Evolutionary conservation across 2,113 vertebrate genomes (phyloP).

Genomic region (Eubucco bourcierii): DNA sequence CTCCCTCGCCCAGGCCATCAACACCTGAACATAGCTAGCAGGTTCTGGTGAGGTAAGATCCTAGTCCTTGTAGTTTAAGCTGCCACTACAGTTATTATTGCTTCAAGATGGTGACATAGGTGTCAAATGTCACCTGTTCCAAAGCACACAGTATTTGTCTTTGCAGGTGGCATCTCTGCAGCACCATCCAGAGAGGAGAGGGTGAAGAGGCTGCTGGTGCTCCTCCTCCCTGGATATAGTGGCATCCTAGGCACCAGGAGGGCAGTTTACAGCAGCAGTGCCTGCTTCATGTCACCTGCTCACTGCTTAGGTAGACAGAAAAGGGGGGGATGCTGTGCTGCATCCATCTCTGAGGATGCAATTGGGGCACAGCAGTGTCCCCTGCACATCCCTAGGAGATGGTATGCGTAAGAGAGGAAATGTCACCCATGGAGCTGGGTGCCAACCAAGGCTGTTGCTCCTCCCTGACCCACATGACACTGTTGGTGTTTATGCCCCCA

Average conservation of each 20-base stretch:
- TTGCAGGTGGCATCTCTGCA: neutral
- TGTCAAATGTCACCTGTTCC: neutral
- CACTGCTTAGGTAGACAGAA: rapidly evolving
- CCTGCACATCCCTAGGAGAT: neutral
- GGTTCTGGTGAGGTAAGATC: neutral
- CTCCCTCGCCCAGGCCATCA: neutral
- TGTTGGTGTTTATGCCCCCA: too few relatives aligned
- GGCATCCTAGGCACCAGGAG: neutral
- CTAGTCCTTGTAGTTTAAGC: neutral
- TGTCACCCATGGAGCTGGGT: neutral
- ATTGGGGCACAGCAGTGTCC: rapidly evolving
- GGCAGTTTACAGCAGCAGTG: rapidly evolving
- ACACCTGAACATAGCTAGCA: neutral
- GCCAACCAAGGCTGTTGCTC: neutral
- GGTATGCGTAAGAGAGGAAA: rapidly evolving
- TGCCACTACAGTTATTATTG: neutral
- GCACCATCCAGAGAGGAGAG: neutral
- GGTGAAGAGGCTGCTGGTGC: neutral
- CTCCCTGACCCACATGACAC: rapidly evolving
- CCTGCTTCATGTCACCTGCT: rapidly evolving
- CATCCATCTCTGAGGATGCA: neutral
- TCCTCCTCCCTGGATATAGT: rapidly evolving
- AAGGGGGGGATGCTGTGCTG: neutral
- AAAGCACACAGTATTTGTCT: neutral
- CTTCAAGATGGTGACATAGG: neutral